These are phyloP conservation scores for Lepidocyrtinus sp. DNA, from an alignment of 2,888 invertebrate species.

Conservation along the genomic window DNA sequence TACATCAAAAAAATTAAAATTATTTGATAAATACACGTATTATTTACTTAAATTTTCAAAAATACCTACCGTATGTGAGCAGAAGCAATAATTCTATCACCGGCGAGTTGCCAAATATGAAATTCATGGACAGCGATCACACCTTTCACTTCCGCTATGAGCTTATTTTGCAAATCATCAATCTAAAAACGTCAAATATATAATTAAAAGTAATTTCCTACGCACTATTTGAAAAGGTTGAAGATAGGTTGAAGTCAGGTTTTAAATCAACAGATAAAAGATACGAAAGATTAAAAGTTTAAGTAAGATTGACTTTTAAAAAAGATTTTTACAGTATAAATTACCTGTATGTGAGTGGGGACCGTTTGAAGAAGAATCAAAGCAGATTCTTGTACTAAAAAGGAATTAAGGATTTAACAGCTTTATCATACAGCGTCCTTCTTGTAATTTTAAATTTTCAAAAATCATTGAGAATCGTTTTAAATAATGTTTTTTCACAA, in stretches of 20 bases:
- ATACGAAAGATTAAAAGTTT: no score
- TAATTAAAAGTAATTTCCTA: no score
- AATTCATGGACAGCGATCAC: conserved; percentile 97
- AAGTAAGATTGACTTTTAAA: no score
- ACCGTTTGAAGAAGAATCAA: conserved; percentile 97
- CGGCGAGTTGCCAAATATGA: conserved; percentile 95
- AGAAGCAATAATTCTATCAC: conserved; percentile 96
- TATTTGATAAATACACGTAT: not conserved
- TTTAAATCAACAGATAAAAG: no score
- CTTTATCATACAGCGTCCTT: no score
- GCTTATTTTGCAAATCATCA: conserved; percentile 89
- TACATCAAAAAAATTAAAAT: conserved; percentile 18
- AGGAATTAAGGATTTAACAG: not conserved
- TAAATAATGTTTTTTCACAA: not conserved
- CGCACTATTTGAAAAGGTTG: no score
- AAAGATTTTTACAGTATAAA: no score
- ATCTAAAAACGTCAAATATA: no score
- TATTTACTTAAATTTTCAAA: conserved; percentile 7
- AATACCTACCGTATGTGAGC: conserved; percentile 86
- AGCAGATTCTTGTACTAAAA: conserved; percentile 88
- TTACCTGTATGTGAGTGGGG: conserved; percentile 92
- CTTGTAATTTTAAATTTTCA: conserved; percentile 1
- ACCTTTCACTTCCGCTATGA: conserved; percentile 92
- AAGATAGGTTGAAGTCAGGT: no score
- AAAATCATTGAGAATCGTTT: not conserved